Evolutionary conservation across 2,113 vertebrate genomes (phyloP), one percentile per base, ranked within the genome.

Genomic region (Varanus komodoensis): DNA sequence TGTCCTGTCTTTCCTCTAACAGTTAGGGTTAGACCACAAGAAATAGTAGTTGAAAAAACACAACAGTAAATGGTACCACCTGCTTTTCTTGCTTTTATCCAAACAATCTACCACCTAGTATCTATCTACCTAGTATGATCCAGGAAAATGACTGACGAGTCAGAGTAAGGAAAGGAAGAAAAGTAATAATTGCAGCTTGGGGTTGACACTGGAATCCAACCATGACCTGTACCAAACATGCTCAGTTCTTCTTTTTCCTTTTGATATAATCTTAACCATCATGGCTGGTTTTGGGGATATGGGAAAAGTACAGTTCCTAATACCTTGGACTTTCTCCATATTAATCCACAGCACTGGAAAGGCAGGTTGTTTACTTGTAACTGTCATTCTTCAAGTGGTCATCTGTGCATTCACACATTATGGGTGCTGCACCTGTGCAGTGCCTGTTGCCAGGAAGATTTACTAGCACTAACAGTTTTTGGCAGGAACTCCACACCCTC

Each of bases 201-300:
- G 95, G 94, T 92, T 92, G 93, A 92, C 82, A 78, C 89, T 91
- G 69, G 81, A 89, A 94, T 92, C 93, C 91, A 90, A 17, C 92
- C 89, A 91, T 87, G 89, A 94, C 89, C 92, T 90, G 68, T 9
- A 88, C 67, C 73, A 68, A 90, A 75, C 79, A 79, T 81, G 90
- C 38, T 69, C 80, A 92, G 82, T 88, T 87, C 87, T 82, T 93
- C 89, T 93, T 50, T 11, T 12, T 54, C 23, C 34, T 27, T 80
- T 9, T 29, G 19, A 54, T 32, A 27, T 29, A 44, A 44, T 44
- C 38, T 17, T 23, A 68, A 12, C 15, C 15, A 68, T 68, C 15
- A 21, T 19, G 15, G 21, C 64, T 23, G 4, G 17, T 68, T 68
- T 17, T 68, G 14, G 64, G 15, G 64, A 12, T 68, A 27, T 69